Percentiles rank a stretch among this genome's conserved stretches.
These are phyloP conservation scores for Drosophila ohnishii DNA, from an alignment of 1,140 invertebrate genomes.

Conservation along the genomic window DNA sequence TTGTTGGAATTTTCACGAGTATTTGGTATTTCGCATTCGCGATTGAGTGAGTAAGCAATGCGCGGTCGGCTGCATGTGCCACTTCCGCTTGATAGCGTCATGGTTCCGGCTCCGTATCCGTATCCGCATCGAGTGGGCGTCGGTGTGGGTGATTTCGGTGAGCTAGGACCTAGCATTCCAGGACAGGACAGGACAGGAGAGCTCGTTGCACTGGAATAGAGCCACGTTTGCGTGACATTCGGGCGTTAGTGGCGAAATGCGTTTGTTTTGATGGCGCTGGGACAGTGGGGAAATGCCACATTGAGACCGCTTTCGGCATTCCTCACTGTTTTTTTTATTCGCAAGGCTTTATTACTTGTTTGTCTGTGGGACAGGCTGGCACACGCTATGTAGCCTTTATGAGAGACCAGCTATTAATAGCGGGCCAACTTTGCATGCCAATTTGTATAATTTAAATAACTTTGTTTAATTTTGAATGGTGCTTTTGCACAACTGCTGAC, in stretches of 20 bases:
- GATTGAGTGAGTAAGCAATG: constrained; percentile 70
- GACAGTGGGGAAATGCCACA: constrained; percentile 60
- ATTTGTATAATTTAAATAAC: constrained; percentile 51
- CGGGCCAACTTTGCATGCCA: constrained; percentile 31
- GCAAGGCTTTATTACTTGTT: constrained; percentile 58
- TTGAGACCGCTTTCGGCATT: constrained; percentile 45
- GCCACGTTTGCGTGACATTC: constrained; percentile 70
- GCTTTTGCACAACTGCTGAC: constrained; percentile 7
- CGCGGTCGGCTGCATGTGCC: constrained; percentile 74
- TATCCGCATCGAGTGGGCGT: constrained; percentile 56
- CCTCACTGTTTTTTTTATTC: constrained; percentile 11
- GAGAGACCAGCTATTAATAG: constrained; percentile 34
- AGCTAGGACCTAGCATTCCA: constrained; percentile 38
- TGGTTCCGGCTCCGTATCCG: constrained; percentile 64
- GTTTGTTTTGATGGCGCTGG: constrained; percentile 57
- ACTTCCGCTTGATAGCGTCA: constrained; percentile 80
- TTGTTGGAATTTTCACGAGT: constrained; percentile 16
- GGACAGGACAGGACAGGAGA: background rate
- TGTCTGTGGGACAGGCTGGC: constrained; percentile 44
- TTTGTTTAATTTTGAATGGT: constrained; percentile 50
- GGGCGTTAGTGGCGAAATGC: constrained; percentile 66
- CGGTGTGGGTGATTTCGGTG: constrained; percentile 4
- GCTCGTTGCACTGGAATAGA: constrained; percentile 44
- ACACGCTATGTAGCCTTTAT: constrained; percentile 30
- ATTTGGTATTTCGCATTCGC: constrained; percentile 45